A percentile compares a stretch with the other conserved stretches of the same genome.
Evolutionary conservation across 1,140 invertebrate genomes (phyloP).

Genomic region (Heterodera schachtii): DNA sequence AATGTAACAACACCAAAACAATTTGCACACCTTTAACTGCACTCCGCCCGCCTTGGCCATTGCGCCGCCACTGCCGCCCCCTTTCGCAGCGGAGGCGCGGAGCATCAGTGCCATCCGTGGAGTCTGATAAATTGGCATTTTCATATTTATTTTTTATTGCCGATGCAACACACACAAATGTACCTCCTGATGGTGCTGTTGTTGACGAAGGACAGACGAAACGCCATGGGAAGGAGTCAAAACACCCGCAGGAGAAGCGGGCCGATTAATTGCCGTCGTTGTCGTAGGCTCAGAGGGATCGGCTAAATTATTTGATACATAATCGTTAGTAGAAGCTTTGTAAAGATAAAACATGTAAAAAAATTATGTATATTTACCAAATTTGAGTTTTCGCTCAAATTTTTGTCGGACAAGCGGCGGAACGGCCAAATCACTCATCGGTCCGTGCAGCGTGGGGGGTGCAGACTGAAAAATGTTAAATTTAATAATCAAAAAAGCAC

Average conservation of each 20-base stretch:
- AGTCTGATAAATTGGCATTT: too few species aligned
- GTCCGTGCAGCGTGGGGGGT: constrained; percentile 32
- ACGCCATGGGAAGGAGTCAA: constrained; percentile 33
- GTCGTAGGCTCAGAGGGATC: not conserved
- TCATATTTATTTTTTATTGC: too few species aligned
- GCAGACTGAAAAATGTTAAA: constrained; percentile 30
- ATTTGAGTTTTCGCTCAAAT: constrained; percentile 54
- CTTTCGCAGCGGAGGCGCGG: not conserved
- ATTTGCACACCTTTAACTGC: constrained; percentile 12
- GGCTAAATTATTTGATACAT: too few species aligned
- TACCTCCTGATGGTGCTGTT: not conserved
- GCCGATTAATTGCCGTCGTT: not conserved
- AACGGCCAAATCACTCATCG: constrained; percentile 46
- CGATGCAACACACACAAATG: too few species aligned
- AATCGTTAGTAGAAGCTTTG: too few species aligned
- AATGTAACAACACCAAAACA: not conserved
- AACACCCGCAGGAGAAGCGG: not conserved
- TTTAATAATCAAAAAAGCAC: constrained; percentile 18
- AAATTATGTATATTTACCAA: constrained; percentile 33
- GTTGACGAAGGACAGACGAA: constrained; percentile 19
- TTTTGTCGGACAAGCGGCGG: constrained; percentile 53
- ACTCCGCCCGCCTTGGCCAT: constrained; percentile 15
- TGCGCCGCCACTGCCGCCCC: constrained; percentile 3
- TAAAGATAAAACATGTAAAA: not conserved
- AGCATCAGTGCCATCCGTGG: constrained; percentile 28